Percentiles rank a stretch among this genome's conserved stretches.
Evolutionary conservation across 2,113 vertebrate species (phyloP).

Genomic region (Etheostoma spectabile): DNA sequence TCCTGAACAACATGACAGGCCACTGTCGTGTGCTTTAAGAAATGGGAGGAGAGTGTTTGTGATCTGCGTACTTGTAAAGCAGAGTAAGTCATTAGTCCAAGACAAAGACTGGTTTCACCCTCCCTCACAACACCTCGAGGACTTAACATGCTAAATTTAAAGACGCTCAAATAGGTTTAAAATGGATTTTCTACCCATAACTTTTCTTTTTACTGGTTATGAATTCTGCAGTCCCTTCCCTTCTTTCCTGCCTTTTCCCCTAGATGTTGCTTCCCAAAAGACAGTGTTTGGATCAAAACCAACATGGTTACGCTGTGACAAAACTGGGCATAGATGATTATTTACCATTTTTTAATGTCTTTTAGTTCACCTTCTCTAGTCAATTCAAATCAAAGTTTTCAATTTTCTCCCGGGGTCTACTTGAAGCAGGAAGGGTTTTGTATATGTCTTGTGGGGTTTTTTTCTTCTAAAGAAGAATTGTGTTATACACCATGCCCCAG

Average conservation of each 20-base stretch:
- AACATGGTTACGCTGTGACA: constrained; percentile 48
- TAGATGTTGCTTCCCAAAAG: constrained; percentile 41
- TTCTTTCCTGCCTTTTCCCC: constrained; percentile 28
- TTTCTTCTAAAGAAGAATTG: constrained; percentile 6
- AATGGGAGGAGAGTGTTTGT: constrained; percentile 14
- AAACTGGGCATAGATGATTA: constrained; percentile 41
- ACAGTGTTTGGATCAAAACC: constrained; percentile 58
- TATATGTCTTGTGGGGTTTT: not conserved
- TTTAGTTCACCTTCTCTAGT: constrained; percentile 45
- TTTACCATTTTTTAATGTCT: constrained; percentile 49
- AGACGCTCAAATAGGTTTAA: constrained; percentile 64
- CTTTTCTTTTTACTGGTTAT: not conserved
- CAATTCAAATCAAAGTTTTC: constrained; percentile 42
- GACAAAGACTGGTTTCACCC: constrained; percentile 51
- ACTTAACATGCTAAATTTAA: constrained; percentile 55
- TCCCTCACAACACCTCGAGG: constrained; percentile 56
- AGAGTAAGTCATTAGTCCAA: constrained; percentile 44
- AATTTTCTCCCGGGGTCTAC: constrained; percentile 26
- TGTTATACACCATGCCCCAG: constrained; percentile 16
- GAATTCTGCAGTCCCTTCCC: constrained; percentile 45
- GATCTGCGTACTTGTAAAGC: constrained; percentile 43
- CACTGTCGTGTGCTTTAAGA: constrained; percentile 14
- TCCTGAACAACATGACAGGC: constrained; percentile 8
- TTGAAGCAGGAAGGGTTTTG: constrained; percentile 19
- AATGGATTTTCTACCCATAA: constrained; percentile 48